Percentiles rank a stretch among this genome's conserved stretches.
phyloP scores from a whole-genome alignment of 2,797 vertebrate genomes.

The Tangara arthus region DNA sequence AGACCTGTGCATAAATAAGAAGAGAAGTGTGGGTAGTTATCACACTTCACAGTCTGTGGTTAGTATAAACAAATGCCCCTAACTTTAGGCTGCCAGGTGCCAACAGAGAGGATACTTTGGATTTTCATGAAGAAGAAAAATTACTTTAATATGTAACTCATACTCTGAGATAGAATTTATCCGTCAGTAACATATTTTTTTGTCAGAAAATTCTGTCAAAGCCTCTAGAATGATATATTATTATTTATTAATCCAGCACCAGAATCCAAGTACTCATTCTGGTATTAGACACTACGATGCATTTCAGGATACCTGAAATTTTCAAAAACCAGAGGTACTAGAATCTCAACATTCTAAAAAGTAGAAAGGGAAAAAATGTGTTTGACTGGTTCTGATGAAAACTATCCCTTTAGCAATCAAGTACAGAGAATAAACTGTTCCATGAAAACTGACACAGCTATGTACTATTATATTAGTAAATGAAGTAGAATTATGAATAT shows the following conservation, averaged over 20 bases:
- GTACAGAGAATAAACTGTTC: not conserved
- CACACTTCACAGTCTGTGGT: not conserved
- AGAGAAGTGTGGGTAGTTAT: not conserved
- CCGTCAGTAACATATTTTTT: not conserved
- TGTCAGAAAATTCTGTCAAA: not conserved
- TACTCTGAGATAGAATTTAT: not conserved
- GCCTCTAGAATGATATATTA: not conserved
- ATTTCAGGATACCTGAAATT: not conserved
- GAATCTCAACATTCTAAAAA: not conserved
- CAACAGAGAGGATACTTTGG: not conserved
- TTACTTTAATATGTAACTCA: not conserved
- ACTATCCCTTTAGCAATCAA: not conserved
- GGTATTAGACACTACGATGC: accelerated
- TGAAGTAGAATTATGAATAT: not conserved
- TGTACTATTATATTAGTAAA: not conserved
- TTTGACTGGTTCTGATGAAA: not conserved
- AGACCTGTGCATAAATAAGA: not conserved
- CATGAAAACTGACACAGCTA: not conserved
- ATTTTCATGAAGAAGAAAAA: constrained; percentile 1
- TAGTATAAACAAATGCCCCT: not conserved
- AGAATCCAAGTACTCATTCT: not conserved
- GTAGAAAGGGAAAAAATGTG: not conserved
- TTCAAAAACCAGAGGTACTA: not conserved
- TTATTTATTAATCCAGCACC: not conserved
- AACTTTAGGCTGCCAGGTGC: not conserved